Conservation (phyloP, 2,797 vertebrate genomes). For the Trachops cirrhosus region DNA sequence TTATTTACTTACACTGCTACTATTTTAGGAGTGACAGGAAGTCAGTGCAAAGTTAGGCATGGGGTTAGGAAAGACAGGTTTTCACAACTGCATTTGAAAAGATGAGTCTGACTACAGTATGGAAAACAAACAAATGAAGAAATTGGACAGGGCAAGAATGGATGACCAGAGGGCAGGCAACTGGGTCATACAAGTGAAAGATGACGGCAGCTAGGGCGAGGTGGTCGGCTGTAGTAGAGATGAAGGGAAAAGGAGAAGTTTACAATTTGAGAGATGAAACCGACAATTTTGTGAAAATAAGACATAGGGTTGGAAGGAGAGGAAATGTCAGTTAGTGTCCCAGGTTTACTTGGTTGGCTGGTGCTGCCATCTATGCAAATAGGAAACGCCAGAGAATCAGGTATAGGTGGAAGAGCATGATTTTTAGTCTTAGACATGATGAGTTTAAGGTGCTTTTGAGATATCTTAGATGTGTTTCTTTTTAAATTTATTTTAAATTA, state of each 20-base stretch:
- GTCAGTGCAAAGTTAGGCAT: background rate
- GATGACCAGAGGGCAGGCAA: background rate
- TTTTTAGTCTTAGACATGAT: background rate
- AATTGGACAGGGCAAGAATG: background rate
- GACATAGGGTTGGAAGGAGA: background rate
- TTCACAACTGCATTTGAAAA: background rate
- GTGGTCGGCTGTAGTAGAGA: background rate
- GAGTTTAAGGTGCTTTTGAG: background rate
- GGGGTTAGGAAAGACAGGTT: background rate
- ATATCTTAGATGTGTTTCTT: background rate
- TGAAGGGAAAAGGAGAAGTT: background rate
- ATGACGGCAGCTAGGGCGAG: background rate
- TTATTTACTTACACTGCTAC: background rate
- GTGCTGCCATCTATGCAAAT: background rate
- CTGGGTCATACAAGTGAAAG: background rate
- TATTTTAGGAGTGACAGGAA: constrained; percentile 1
- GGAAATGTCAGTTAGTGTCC: background rate
- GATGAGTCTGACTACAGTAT: background rate
- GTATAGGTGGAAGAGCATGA: background rate
- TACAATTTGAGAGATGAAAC: background rate
- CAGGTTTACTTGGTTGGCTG: background rate
- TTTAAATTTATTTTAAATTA: background rate
- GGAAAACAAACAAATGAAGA: background rate
- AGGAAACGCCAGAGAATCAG: background rate
- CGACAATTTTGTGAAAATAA: background rate